A percentile compares a stretch with the other conserved stretches of the same genome.
These are phyloP conservation scores for Setipinna tenuifilis DNA, from an alignment of 2,797 vertebrate species.

Conservation along the genomic window DNA sequence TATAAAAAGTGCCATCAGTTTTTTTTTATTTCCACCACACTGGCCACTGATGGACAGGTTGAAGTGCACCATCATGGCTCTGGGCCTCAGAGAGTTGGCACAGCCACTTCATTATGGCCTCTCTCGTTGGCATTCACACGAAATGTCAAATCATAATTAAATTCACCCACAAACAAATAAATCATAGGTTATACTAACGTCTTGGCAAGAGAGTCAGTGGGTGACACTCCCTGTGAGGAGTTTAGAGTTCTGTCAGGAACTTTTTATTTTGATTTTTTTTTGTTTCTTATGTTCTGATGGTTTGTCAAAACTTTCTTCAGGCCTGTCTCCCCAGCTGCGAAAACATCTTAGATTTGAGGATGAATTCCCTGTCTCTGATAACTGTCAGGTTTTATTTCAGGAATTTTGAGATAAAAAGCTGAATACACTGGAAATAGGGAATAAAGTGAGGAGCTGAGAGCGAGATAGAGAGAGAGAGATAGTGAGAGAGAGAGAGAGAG, in stretches of 20 bases:
- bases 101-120: constrained; percentile 15
- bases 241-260: neutral
- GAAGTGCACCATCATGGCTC: neutral
- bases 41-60: neutral
- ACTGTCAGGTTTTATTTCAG: constrained; percentile 34
- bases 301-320: neutral
- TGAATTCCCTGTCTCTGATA: neutral
- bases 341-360: constrained; percentile 6
- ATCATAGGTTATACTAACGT: constrained; percentile 16
- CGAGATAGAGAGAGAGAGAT: neutral
- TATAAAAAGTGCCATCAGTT: too few relatives aligned
- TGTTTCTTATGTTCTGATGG: neutral
- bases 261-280: neutral
- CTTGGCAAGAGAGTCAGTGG: neutral
- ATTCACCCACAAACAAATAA: neutral
- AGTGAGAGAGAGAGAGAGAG: neutral
- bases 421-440: neutral
- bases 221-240: neutral
- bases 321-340: neutral
- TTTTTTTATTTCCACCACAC: too few relatives aligned
- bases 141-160: constrained; percentile 46
- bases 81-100: neutral
- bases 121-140: constrained; percentile 41
- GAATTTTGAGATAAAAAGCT: constrained; percentile 17
- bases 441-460: neutral